A percentile compares a stretch with the other conserved stretches of the same genome.
Conservation (phyloP, 2,888 invertebrate genomes). For the Coleophora deauratella region DNA sequence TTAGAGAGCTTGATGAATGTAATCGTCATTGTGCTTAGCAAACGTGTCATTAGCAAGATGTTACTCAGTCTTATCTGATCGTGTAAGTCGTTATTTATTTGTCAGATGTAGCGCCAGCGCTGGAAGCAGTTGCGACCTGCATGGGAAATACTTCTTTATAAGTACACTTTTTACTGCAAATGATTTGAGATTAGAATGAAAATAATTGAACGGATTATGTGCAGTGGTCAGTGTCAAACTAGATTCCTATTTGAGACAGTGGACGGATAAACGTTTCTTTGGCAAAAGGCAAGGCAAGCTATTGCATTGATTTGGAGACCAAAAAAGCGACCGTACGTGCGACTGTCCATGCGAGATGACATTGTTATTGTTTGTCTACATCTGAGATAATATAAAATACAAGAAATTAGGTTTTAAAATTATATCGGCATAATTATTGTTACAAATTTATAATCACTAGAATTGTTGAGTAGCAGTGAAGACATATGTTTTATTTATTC, state of each 20-base stretch:
- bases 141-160: conserved; percentile 8
- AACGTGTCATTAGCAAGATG: conserved; percentile 63
- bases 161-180: conserved; percentile 11
- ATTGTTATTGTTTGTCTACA: conserved; percentile 48
- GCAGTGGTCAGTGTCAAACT: too few relatives aligned
- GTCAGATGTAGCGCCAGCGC: conserved; percentile 19
- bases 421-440: conserved; percentile 69
- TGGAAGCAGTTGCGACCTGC: conserved; percentile 1
- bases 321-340: conserved; percentile 20
- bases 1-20: conserved; percentile 71
- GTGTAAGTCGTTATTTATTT: conserved; percentile 37
- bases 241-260: conserved; percentile 39
- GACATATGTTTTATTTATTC: conserved; percentile 64
- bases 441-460: conserved; percentile 64
- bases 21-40: conserved; percentile 72
- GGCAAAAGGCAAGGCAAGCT: conserved; percentile 36
- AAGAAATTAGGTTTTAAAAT: conserved; percentile 45
- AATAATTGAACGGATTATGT: too few relatives aligned
- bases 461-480: conserved; percentile 71
- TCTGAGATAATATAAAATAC: conserved; percentile 37
- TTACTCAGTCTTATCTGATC: conserved; percentile 53
- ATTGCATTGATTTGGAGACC: too few relatives aligned
- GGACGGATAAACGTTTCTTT: conserved; percentile 40
- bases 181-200: conserved; percentile 35
- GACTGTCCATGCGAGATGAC: conserved; percentile 29